phyloP scores from a whole-genome alignment of 1,140 invertebrate species.

The Tribolium madens region DNA sequence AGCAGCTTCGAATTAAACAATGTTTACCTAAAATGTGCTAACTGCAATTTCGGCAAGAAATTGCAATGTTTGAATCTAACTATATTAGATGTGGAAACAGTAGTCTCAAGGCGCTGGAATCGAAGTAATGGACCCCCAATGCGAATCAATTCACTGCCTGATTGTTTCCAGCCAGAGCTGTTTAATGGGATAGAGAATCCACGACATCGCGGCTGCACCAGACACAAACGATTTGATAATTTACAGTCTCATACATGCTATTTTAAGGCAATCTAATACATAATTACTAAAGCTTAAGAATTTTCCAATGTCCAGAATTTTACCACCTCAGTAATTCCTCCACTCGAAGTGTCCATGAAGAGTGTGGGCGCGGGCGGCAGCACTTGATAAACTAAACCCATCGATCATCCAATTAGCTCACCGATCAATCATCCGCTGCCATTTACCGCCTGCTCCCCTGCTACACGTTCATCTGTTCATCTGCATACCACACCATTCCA shows the following conservation, averaged over 20 bases:
- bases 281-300: background rate
- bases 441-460: conserved; percentile 62
- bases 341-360: conserved; percentile 29
- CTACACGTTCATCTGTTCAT: conserved; percentile 64
- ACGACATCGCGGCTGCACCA: conserved; percentile 58
- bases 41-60: conserved; percentile 58
- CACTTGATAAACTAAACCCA: conserved; percentile 68
- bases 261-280: background rate
- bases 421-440: conserved; percentile 73
- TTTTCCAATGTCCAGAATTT: too few species aligned
- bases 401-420: conserved; percentile 75
- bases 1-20: conserved; percentile 51
- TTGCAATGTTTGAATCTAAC: conserved; percentile 52
- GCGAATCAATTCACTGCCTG: conserved; percentile 65
- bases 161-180: conserved; percentile 64
- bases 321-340: too few species aligned
- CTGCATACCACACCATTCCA: conserved; percentile 61
- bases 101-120: conserved; percentile 56
- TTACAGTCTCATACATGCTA: conserved; percentile 56
- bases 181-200: conserved; percentile 63
- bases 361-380: conserved; percentile 56
- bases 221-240: conserved; percentile 62
- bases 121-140: conserved; percentile 65
- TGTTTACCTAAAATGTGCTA: conserved; percentile 57
- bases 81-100: conserved; percentile 58